A percentile compares a stretch with the other conserved stretches of the same genome.
Evolutionary conservation across 1,140 invertebrate genomes (phyloP).

Genomic region (Drosophila mayri): DNA sequence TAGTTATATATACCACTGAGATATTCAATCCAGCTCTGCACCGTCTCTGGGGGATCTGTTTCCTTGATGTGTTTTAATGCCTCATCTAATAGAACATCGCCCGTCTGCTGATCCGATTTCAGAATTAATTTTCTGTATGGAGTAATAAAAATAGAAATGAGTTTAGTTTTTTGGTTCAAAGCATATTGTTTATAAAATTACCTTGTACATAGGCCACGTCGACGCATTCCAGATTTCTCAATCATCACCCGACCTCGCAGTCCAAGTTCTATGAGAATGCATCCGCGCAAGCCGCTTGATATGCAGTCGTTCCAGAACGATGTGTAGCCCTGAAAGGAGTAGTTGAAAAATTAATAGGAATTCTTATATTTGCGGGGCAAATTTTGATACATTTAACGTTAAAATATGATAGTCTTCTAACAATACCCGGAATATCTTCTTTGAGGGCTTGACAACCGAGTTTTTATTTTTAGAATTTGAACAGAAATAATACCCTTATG

Average conservation of each 20-base stretch:
- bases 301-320: constrained; percentile 99
- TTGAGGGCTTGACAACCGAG: no score
- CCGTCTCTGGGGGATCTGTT: constrained; percentile 98
- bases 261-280: constrained; percentile 98
- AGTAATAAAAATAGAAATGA: constrained; percentile 59
- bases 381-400: no score
- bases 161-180: background rate
- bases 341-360: background rate
- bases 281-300: constrained; percentile 98
- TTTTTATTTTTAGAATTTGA: constrained; percentile 7
- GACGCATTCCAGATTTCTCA: constrained; percentile 98
- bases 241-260: constrained; percentile 97
- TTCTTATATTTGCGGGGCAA: no score
- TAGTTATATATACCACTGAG: constrained; percentile 96
- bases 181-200: constrained; percentile 87
- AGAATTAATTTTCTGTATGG: constrained; percentile 86
- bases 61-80: constrained; percentile 99
- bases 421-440: no score
- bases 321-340: constrained; percentile 94
- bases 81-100: constrained; percentile 99
- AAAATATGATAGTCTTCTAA: no score
- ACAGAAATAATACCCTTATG: background rate
- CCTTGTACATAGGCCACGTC: constrained; percentile 94
- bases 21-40: constrained; percentile 99
- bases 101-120: constrained; percentile 94